Conservation (phyloP, 2,113 vertebrate species). For the Macrotis lagotis region DNA sequence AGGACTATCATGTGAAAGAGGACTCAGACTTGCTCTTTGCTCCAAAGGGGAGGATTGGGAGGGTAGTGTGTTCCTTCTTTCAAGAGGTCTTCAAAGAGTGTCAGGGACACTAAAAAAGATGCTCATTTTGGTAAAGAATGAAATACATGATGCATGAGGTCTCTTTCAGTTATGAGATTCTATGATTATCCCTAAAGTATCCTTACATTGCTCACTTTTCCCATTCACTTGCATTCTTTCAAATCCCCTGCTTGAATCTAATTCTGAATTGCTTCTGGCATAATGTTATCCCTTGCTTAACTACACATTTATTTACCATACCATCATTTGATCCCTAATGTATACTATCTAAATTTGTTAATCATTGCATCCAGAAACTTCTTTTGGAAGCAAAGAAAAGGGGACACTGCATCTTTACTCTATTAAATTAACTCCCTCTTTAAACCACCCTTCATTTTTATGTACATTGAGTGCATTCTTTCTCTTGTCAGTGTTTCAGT, state of each 20-base stretch:
- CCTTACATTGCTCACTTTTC: not conserved
- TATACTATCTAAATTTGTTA: not conserved
- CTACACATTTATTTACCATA: not conserved
- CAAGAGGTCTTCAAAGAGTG: not conserved
- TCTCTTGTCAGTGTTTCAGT: not conserved
- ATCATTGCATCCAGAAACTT: not conserved
- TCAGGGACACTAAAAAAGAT: not conserved
- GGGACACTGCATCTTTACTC: not conserved
- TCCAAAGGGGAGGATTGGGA: not conserved
- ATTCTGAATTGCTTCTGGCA: not conserved
- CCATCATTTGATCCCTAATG: not conserved
- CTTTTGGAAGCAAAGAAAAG: not conserved
- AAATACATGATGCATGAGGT: not conserved
- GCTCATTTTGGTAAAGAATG: not conserved
- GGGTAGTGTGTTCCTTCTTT: not conserved
- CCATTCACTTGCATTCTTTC: not conserved
- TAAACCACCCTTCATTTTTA: not conserved
- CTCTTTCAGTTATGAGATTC: not conserved
- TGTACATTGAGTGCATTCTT: not conserved
- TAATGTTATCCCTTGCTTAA: not conserved
- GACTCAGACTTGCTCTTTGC: not conserved
- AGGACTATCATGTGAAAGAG: not conserved
- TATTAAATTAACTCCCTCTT: not conserved
- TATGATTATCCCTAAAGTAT: not conserved
- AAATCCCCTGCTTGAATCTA: not conserved